These are phyloP conservation scores for Metopolophium dirhodum DNA, from an alignment of 1,140 invertebrate genomes.

Conservation along the genomic window DNA sequence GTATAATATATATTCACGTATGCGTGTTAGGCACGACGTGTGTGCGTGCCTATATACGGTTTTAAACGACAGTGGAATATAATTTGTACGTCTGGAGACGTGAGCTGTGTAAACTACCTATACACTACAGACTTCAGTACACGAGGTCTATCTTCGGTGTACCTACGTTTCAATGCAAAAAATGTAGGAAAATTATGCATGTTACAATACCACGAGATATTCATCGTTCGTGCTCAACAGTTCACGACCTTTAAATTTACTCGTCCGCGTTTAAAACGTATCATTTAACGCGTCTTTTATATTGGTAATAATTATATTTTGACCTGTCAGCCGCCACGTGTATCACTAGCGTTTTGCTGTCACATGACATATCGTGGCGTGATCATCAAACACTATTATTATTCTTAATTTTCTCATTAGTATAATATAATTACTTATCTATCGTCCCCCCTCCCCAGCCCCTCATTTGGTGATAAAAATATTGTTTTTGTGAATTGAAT, in stretches of 20 bases:
- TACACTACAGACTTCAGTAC: neutral
- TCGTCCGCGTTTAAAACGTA: neutral
- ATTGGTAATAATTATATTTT: neutral
- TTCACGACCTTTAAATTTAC: neutral
- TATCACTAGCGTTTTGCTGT: neutral
- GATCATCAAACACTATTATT: neutral
- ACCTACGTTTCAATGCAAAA: neutral
- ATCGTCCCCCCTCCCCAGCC: neutral
- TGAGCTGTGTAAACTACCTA: neutral
- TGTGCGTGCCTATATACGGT: neutral
- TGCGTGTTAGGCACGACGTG: neutral
- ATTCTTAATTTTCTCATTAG: neutral
- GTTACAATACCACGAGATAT: neutral
- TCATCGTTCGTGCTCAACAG: neutral
- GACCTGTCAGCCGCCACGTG: neutral
- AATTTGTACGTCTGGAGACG: neutral
- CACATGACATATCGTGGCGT: neutral
- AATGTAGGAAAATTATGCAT: neutral
- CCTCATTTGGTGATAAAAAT: neutral
- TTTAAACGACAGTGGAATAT: neutral
- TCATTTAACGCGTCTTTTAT: neutral
- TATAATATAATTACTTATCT: neutral
- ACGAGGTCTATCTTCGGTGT: neutral
- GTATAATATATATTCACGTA: neutral
- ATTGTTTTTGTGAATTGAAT: neutral